Evolutionary conservation across 2,888 invertebrate genomes (phyloP), one percentile per base, ranked within the genome.

Genomic region (Itoplectis maculator): DNA sequence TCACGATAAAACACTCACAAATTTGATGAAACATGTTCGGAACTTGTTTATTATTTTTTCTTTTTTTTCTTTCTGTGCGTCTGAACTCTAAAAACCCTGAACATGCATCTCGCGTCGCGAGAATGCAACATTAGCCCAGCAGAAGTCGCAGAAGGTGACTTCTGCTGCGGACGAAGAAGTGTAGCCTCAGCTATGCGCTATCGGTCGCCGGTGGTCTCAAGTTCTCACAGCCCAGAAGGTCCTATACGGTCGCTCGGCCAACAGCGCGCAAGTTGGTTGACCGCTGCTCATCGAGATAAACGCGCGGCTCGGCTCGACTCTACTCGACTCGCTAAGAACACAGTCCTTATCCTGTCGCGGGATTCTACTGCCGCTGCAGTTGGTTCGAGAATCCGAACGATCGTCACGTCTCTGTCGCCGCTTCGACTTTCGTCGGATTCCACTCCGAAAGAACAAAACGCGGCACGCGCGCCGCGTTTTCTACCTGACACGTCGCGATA

Each of bases 241-340:
- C 65, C 40, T 35, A 23, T 15, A 20, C 56, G n/a, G 35, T 35
- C 56, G 56, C 35, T n/a, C 15, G 65, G 69, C 68, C n/a, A n/a
- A n/a, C n/a, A n/a, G 20, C 66, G 54, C 37, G 9, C 51, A 77
- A 90, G 90, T 91, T 89, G 89, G 88, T 89, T 91, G 91, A 91
- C 90, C 91, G 90, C 86, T 86, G 35, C 66, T 73, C 51, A 68
- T 59, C 68, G 63, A 80, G 68, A 54, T 74, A 74, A 68, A 66
- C 69, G 63, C 59, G 61, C 69, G 63, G 63, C 72, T 65, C 45
- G 61, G 51, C 56, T 56, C 56, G 56, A n/a, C 56, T 35, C 15
- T 2, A n/a, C 18, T 29, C 35, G 29, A n/a, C 29, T 29, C 29
- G 2, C 29, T 29, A 29, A 5, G 3, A 35, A 59, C 35, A 59